A percentile compares a stretch with the other conserved stretches of the same genome.
Conservation (phyloP, 2,113 vertebrate genomes). For the Microtus ochrogaster region DNA sequence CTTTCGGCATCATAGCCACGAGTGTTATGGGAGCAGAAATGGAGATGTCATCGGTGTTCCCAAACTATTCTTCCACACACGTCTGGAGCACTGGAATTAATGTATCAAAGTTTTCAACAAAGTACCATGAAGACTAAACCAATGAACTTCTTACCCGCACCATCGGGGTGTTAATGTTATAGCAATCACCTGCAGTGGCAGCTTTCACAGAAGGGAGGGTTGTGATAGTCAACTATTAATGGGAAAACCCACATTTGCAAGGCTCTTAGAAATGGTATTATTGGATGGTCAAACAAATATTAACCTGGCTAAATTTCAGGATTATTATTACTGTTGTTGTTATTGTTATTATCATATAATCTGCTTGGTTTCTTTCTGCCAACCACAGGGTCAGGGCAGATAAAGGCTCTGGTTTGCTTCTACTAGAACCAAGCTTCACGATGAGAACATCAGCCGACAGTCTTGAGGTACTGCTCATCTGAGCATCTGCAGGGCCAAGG, state of each 20-base stretch:
- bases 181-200: background rate
- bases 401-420: background rate
- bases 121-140: constrained; percentile 18
- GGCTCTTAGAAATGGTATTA: constrained; percentile 11
- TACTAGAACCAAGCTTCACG: background rate
- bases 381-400: background rate
- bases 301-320: constrained; percentile 56
- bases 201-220: background rate
- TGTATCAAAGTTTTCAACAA: constrained; percentile 23
- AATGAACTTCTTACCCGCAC: background rate
- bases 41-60: background rate
- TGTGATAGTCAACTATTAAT: background rate
- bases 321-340: background rate
- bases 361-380: constrained; percentile 64
- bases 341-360: background rate
- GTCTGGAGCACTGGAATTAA: constrained; percentile 29
- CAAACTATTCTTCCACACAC: background rate
- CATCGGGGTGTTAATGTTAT: background rate
- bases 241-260: background rate
- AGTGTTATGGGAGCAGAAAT: background rate
- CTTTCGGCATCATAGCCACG: background rate
- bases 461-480: constrained; percentile 4
- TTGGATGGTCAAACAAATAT: constrained; percentile 52
- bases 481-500: background rate
- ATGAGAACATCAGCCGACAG: background rate